phyloP scores from a whole-genome alignment of 2,888 invertebrate genomes.

The Pyrgus malvae region DNA sequence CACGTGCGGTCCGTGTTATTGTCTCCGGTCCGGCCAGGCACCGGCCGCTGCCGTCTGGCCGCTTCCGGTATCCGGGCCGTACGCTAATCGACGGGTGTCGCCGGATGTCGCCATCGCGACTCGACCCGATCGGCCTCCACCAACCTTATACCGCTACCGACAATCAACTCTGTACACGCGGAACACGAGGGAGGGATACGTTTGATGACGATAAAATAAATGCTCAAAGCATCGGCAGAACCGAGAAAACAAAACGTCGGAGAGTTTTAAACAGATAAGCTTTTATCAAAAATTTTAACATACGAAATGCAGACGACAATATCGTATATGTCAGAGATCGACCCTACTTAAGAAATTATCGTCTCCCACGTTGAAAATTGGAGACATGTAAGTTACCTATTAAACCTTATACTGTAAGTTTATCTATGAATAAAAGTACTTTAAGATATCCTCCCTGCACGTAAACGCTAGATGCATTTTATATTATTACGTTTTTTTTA shows the following conservation, averaged over 20 bases:
- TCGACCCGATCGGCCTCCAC: conserved; percentile 37
- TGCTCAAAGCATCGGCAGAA: conserved; percentile 15
- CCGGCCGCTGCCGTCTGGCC: conserved; percentile 22
- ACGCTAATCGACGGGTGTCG: conserved; percentile 25
- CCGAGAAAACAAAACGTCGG: conserved; percentile 25
- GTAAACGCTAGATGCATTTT: conserved; percentile 75
- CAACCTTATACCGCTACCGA: conserved; percentile 41
- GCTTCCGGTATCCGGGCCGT: conserved; percentile 35
- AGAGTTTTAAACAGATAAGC: conserved; percentile 48
- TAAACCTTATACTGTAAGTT: conserved; percentile 67
- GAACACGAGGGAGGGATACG: conserved; percentile 43
- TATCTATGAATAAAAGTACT: conserved; percentile 78
- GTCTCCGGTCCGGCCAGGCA: conserved; percentile 48
- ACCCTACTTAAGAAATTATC: conserved; percentile 56
- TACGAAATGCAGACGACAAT: conserved; percentile 43
- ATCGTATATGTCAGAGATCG: conserved; percentile 47
- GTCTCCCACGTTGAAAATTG: conserved; percentile 58
- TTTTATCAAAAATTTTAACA: conserved; percentile 54
- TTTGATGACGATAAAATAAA: conserved; percentile 46
- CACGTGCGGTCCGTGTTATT: conserved; percentile 55
- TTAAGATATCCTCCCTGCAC: conserved; percentile 78
- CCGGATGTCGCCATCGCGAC: conserved; percentile 8
- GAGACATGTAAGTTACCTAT: conserved; percentile 55
- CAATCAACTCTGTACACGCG: conserved; percentile 43
- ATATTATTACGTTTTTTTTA: conserved; percentile 74